Evolutionary conservation across 2,113 vertebrate genomes (phyloP), one percentile per base, ranked within the genome.

Genomic region (Mus spicilegus): DNA sequence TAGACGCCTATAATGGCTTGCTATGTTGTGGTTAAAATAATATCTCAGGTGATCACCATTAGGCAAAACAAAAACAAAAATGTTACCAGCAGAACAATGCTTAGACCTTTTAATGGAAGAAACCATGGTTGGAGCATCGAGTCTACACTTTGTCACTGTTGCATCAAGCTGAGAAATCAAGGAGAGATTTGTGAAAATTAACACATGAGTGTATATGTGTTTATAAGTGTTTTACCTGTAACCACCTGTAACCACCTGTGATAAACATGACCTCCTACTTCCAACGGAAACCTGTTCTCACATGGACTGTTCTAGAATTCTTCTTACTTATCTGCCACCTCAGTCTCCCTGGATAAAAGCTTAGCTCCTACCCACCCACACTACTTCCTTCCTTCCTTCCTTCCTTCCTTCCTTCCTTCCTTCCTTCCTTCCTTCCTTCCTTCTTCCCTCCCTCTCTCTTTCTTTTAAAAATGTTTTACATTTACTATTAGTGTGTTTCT

Each of bases 1-100:
- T 90, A 77, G 17, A 73, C 33, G 93, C 17, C 81, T 78, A 3
- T 67, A 67, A 33, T 76, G 46, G 1, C 42, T 11, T 54, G n/a
- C 46, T 17, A 77, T 51, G 36, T 92, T 93, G 39, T 73, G 75
- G n/a, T 94, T 86, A 65, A 96, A 95, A 70, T 63, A 14, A 7
- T 56, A 24, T 81, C n/a, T 86, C 24, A 17, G 61, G 17, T 65
- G 13, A 75, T 87, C 49, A 75, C 14, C 22, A 3, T 75, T 80
- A 78, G 16, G n/a, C 78, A 54, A 73, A 93, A 49, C 26, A 33
- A 87, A 67, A 51, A 33, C 56, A 94, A 90, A 84, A 84, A 24
- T 77, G 20, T 56, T 58, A 42, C 30, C 16, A 12, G 19, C 1
- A 78, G 76, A 72, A 49, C 19, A 70, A 46, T 63, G 7, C 3